These are phyloP conservation scores for Patella depressa DNA, from an alignment of 2,888 invertebrate species.

Conservation along the genomic window DNA sequence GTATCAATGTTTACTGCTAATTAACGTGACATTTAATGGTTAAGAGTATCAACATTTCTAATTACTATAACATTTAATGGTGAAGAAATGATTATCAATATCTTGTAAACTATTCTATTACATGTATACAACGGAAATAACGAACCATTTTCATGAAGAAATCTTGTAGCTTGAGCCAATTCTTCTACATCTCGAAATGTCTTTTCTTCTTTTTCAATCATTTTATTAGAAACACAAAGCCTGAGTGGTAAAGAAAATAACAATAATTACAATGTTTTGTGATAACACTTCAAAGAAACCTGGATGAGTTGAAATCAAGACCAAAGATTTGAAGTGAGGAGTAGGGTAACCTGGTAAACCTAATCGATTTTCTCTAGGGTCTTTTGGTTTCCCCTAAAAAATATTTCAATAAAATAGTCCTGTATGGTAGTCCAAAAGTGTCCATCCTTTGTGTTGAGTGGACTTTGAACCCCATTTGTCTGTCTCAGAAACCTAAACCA, in stretches of 20 bases:
- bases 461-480: too few species aligned
- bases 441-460: too few species aligned
- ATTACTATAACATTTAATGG: not conserved
- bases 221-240: slow-evolving; percentile 74
- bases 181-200: slow-evolving; percentile 91
- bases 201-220: slow-evolving; percentile 80
- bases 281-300: not conserved
- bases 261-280: not conserved
- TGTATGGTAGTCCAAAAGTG: too few species aligned
- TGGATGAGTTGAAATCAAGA: not conserved
- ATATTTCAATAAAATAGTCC: too few species aligned
- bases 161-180: slow-evolving; percentile 94
- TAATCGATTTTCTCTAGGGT: too few species aligned
- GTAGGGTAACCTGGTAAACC: too few species aligned
- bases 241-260: slow-evolving; percentile 51
- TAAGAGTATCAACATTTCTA: not conserved
- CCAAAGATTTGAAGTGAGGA: too few species aligned
- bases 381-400: too few species aligned
- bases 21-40: not conserved
- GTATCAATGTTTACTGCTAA: too few species aligned
- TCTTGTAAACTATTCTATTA: too few species aligned
- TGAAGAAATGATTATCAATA: too few species aligned
- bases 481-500: too few species aligned
- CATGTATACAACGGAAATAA: slow-evolving; percentile 12
- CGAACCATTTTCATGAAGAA: slow-evolving; percentile 95